phyloP scores from a whole-genome alignment of 2,888 invertebrate genomes.

The Listrodromus nycthemerus region DNA sequence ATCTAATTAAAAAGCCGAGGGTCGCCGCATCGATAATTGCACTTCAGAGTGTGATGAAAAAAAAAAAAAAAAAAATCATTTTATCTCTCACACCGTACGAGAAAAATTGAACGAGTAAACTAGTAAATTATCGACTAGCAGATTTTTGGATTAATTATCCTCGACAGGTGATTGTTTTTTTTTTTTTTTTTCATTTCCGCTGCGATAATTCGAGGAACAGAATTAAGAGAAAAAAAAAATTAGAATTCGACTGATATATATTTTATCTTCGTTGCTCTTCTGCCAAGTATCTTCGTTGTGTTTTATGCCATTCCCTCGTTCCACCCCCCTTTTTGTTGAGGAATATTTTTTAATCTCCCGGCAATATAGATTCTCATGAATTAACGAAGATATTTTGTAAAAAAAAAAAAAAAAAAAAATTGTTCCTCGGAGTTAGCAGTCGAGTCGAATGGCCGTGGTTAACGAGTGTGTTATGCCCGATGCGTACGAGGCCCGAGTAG shows the following conservation, averaged over 20 bases:
- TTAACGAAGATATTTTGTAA: not conserved
- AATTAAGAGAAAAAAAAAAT: too few relatives aligned
- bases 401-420: not conserved
- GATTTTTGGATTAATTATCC: too few relatives aligned
- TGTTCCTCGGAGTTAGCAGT: conserved; percentile 28
- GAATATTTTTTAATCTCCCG: not conserved
- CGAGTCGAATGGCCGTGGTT: conserved; percentile 36
- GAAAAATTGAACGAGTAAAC: conserved; percentile 33
- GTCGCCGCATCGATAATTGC: not conserved
- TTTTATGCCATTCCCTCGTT: too few relatives aligned
- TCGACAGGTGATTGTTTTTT: too few relatives aligned
- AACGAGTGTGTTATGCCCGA: conserved; percentile 48
- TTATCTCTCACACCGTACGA: conserved; percentile 18
- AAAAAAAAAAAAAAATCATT: not conserved
- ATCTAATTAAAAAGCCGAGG: too few relatives aligned
- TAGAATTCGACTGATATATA: too few relatives aligned
- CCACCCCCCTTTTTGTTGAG: not conserved
- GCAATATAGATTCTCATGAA: conserved; percentile 1
- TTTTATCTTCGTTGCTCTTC: too few relatives aligned
- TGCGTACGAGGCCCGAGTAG: conserved; percentile 40
- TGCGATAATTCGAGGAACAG: too few relatives aligned
- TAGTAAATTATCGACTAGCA: too few relatives aligned
- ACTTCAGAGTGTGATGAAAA: not conserved
- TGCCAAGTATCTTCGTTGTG: too few relatives aligned
- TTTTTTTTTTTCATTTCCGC: not conserved